A percentile compares a stretch with the other conserved stretches of the same genome.
phyloP scores from a whole-genome alignment of 2,113 vertebrate genomes.

The Tamias sibiricus region DNA sequence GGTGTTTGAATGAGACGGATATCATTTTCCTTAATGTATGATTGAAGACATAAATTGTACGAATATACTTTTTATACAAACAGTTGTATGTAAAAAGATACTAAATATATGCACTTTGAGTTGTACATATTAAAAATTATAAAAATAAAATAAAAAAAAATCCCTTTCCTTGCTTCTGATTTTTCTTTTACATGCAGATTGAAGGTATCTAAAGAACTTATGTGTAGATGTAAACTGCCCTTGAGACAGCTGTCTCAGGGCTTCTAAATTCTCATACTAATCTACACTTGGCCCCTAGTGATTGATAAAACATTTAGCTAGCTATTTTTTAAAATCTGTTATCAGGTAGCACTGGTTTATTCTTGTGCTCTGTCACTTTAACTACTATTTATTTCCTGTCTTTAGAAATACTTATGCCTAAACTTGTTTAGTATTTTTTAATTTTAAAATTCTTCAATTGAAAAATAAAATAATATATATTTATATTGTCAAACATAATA shows the following conservation, averaged over 20 bases:
- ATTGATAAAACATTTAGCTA: background rate
- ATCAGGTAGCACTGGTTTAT: background rate
- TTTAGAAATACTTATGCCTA: background rate
- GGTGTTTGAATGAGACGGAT: no score
- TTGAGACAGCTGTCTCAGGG: background rate
- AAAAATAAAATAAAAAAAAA: no score
- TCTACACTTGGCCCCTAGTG: background rate
- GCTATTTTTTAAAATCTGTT: background rate
- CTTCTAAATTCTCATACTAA: background rate
- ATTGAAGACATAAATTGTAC: no score
- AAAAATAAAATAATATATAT: background rate
- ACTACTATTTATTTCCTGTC: background rate
- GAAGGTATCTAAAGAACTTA: background rate
- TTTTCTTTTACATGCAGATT: background rate
- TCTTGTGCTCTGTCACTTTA: background rate
- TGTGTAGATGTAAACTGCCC: rapidly evolving
- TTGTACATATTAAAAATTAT: no score
- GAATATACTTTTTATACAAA: no score
- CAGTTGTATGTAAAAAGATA: no score
- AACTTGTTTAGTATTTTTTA: background rate
- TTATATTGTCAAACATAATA: background rate
- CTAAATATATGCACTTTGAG: no score
- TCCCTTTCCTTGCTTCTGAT: background rate
- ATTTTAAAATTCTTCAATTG: no score
- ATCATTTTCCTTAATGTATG: no score